Conservation (phyloP, 2,113 vertebrate species). For the Anoplopoma fimbria region DNA sequence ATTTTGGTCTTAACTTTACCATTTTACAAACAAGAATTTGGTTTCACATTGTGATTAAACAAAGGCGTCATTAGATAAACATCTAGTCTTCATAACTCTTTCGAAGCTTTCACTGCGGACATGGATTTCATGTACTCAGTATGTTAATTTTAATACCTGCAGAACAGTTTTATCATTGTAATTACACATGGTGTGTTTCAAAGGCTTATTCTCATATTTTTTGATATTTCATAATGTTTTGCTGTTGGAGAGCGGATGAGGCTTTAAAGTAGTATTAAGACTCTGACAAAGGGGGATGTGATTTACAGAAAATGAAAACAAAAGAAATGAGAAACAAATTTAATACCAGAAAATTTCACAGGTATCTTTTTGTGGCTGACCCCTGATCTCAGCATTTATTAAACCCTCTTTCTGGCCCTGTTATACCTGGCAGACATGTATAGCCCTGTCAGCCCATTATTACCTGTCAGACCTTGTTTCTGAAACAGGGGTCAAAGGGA, state of each 20-base stretch:
- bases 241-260: neutral
- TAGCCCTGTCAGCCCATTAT: slow-evolving; percentile 12
- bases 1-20: neutral
- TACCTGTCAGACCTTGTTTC: slow-evolving; percentile 52
- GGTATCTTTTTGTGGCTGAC: neutral
- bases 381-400: neutral
- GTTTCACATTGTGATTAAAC: neutral
- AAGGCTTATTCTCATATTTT: neutral
- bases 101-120: neutral
- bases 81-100: neutral
- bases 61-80: neutral
- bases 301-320: neutral
- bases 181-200: neutral
- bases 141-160: neutral
- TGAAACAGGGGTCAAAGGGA: slow-evolving; percentile 26
- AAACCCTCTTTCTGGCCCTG: neutral
- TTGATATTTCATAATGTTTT: neutral
- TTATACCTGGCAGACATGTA: slow-evolving; percentile 1
- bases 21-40: neutral
- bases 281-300: neutral
- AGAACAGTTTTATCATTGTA: neutral
- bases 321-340: neutral
- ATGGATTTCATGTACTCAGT: neutral
- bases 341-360: neutral
- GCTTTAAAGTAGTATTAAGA: neutral